Percentiles rank a stretch among this genome's conserved stretches.
phyloP scores from a whole-genome alignment of 2,888 invertebrate genomes.

The Trachelus iudaicus region DNA sequence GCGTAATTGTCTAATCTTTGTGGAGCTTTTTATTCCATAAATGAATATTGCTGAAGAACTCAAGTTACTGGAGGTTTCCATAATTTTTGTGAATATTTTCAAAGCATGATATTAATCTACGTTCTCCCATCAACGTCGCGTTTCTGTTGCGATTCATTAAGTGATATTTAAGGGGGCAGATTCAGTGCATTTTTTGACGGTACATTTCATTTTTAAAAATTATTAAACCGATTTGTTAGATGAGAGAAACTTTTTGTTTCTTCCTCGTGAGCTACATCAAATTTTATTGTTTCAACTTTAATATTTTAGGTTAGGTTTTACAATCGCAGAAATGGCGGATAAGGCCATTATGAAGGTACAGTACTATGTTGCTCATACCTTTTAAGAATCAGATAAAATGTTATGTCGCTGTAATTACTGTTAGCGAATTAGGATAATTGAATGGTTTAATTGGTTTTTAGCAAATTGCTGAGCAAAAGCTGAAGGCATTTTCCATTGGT shows the following conservation, averaged over 20 bases:
- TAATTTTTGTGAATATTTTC: no score
- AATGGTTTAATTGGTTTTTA: constrained; percentile 31
- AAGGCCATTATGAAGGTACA: constrained; percentile 61
- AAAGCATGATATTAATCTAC: no score
- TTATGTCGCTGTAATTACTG: not conserved
- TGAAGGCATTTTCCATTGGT: constrained; percentile 81
- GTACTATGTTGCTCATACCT: constrained; percentile 2
- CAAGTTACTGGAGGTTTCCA: no score
- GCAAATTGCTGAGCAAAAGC: constrained; percentile 78
- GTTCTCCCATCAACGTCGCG: no score
- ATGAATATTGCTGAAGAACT: no score
- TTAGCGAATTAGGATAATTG: not conserved
- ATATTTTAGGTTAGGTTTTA: constrained; percentile 33
- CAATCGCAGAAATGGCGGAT: constrained; percentile 53
- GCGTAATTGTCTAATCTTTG: no score
- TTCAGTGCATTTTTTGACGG: no score
- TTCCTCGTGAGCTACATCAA: not conserved
- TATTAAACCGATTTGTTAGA: not conserved
- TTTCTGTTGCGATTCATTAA: no score
- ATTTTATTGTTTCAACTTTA: constrained; percentile 4
- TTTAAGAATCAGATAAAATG: not conserved
- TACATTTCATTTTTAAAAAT: no score
- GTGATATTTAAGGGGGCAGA: no score
- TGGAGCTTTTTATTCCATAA: no score
- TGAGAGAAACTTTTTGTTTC: not conserved